phyloP scores from a whole-genome alignment of 2,113 vertebrate species.

The Chauna torquata region DNA sequence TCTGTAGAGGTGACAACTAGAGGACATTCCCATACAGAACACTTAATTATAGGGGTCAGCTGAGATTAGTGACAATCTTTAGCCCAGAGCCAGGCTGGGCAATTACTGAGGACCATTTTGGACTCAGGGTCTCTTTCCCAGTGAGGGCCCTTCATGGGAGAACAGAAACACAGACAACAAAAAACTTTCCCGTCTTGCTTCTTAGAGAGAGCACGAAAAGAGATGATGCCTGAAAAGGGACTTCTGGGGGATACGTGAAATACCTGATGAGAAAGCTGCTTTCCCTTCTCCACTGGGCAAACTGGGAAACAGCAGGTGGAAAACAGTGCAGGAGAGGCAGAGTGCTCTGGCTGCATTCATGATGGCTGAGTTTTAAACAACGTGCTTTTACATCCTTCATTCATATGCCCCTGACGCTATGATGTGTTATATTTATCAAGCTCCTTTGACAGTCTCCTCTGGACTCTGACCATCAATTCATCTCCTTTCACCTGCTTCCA shows the following conservation, averaged over 20 bases:
- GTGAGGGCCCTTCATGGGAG: rapidly evolving
- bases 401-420: background rate
- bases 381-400: background rate
- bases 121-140: background rate
- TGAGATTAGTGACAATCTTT: background rate
- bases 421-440: background rate
- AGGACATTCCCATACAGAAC: background rate
- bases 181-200: background rate
- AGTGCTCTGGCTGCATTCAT: background rate
- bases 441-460: background rate
- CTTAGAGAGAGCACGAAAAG: background rate
- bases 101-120: background rate
- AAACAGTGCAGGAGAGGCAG: background rate
- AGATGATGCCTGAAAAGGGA: background rate
- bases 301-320: background rate
- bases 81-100: background rate
- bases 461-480: background rate
- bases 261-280: background rate
- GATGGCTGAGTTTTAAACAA: background rate
- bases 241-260: background rate
- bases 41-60: background rate
- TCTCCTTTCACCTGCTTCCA: background rate
- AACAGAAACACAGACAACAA: background rate
- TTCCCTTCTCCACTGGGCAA: background rate
- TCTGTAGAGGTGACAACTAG: background rate